Evolutionary conservation across 2,797 vertebrate genomes (phyloP).

Genomic region (Centropyge bicolor): DNA sequence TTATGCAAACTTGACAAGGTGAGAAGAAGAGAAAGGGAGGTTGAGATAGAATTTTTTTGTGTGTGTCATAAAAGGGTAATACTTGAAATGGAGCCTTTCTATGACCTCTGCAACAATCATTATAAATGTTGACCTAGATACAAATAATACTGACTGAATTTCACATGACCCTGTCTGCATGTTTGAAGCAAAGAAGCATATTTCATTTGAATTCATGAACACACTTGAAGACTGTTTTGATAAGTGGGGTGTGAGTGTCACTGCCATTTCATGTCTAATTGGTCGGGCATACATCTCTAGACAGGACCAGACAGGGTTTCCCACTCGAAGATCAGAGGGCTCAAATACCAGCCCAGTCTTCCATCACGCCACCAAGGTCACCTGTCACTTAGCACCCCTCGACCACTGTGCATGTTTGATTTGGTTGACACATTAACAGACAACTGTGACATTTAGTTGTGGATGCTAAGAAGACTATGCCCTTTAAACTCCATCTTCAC

Average conservation of each 20-base stretch:
- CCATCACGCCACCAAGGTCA: constrained; percentile 84
- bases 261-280: constrained; percentile 81
- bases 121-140: constrained; percentile 58
- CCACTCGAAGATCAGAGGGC: constrained; percentile 79
- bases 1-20: constrained; percentile 60
- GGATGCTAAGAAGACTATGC: constrained; percentile 77
- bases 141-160: constrained; percentile 54
- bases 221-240: constrained; percentile 79
- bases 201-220: constrained; percentile 83
- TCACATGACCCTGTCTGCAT: constrained; percentile 48
- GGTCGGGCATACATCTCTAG: constrained; percentile 73
- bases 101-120: constrained; percentile 65
- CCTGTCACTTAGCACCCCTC: constrained; percentile 82
- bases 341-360: constrained; percentile 79
- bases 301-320: constrained; percentile 80
- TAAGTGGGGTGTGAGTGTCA: constrained; percentile 78
- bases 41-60: constrained; percentile 4
- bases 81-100: constrained; percentile 37
- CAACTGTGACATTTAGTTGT: constrained; percentile 85
- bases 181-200: constrained; percentile 55
- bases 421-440: constrained; percentile 85
- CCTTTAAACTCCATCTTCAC: constrained; percentile 81
- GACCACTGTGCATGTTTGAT: constrained; percentile 83
- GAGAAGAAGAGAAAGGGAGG: constrained; percentile 25
- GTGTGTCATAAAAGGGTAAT: constrained; percentile 35